Base-by-base conservation (phyloP, 2,113 vertebrate genomes). In the Scytalopus superciliaris region DNA sequence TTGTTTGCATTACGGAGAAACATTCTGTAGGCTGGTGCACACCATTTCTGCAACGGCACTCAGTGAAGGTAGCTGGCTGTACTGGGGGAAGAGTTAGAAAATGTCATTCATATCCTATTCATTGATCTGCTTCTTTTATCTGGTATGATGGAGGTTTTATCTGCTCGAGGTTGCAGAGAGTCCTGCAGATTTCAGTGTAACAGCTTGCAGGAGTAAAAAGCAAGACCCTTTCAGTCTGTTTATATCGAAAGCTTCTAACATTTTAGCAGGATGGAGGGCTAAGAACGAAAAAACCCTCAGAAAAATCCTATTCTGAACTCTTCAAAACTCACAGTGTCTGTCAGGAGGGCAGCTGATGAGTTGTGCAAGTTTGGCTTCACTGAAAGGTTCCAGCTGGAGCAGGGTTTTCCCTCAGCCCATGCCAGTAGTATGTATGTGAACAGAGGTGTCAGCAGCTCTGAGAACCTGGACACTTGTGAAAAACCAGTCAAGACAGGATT, bases 191-290 rank as follows among this genome's bases (percentile, higher is more conserved):
- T 85, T 78, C n/a, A 62, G 13, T 69, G 22, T 75, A 84, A 42
- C 33, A 66, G 19, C 31, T 49, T 59, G 31, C 2, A 67, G 56
- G 72, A 49, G 40, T 28, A 13, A 75, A 72, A 68, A 77, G 37
- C 45, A 57, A 77, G 37, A 42, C 10, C 22, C 40, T n/a, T 94
- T 90, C 55, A 60, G 42, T 37, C 42, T 69, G 83, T 24, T 92
- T 75, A 66, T 42, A 33, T 70, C 91, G 59, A 59, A 84, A 89
- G 37, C 22, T 90, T 84, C 42, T 74, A 84, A 45, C 17, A 45
- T 30, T 87, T 80, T 18, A 74, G 27, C n/a, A 62, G 50, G 67
- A 56, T 24, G 44, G 49, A 64, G 31, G 11, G 17, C 57, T 85
- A 64, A 79, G 35, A 88, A 70, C 6, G 90, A 62, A 17, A 69